Evolutionary conservation across 2,888 invertebrate species (phyloP).

Genomic region (Esperia sulphurella): DNA sequence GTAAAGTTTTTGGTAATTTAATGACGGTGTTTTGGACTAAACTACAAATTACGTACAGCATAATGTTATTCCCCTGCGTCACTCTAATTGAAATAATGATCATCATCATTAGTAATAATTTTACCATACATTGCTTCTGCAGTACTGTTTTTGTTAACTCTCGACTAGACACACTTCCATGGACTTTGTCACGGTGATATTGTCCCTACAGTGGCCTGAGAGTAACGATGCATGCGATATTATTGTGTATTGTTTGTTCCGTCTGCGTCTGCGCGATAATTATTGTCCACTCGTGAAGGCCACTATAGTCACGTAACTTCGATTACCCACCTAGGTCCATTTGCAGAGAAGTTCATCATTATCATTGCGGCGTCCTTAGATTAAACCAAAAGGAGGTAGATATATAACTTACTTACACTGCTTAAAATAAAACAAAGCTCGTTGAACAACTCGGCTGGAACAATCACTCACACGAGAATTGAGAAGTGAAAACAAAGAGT

Average conservation of each 20-base stretch:
- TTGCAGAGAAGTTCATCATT: background rate
- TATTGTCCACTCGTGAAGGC: conserved; percentile 10
- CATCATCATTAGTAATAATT: background rate
- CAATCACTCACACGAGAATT: too few species aligned
- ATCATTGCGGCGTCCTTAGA: too few species aligned
- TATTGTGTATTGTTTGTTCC: conserved; percentile 4
- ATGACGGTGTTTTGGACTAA: background rate
- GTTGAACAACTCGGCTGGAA: too few species aligned
- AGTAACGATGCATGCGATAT: conserved; percentile 8
- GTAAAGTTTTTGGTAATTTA: background rate
- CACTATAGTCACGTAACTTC: conserved; percentile 6
- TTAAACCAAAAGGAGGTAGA: too few species aligned
- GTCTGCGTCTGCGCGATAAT: conserved; percentile 4
- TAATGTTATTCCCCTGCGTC: background rate
- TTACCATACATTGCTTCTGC: background rate
- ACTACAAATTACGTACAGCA: background rate
- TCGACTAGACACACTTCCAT: background rate
- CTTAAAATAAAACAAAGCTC: too few species aligned
- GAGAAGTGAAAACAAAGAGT: too few species aligned
- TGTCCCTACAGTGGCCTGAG: background rate
- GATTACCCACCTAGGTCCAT: background rate
- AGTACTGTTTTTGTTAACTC: background rate
- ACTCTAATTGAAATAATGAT: background rate
- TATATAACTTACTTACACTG: too few species aligned
- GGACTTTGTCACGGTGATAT: background rate